Evolutionary conservation across 2,113 vertebrate genomes (phyloP), one percentile per base, ranked within the genome.

Genomic region (Tichodroma muraria): DNA sequence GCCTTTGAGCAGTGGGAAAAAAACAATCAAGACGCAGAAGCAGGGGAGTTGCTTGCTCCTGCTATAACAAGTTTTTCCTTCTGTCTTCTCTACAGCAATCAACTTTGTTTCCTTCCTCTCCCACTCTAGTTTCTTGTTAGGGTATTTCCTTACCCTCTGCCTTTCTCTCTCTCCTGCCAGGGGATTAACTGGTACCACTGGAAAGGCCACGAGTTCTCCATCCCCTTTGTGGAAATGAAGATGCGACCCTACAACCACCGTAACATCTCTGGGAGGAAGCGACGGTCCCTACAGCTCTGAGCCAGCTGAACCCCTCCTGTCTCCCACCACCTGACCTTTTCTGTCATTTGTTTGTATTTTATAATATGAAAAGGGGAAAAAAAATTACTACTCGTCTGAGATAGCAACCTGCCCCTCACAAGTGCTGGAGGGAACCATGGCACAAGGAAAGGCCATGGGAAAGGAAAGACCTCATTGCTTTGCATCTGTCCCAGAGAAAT

Each of bases 141-240:
- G 9, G 6, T 28, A 45, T 91, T 84, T 88, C 44, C 80, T 94
- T 45, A 90, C 57, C 24, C 54, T 84, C 38, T 89, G 38, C 40
- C 60, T 91, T 84, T 88, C 7, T 96, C 72, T 97, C 50, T 94
- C 47, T 97, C 82, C 70, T 89, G 19, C 79, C 50, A 99, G 99
- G 99, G 99, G 8, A 99, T 99, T 96, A 99, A 99, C 98, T 99
- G 99, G 99, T 99, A 99, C 96, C 99, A 99, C 19, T 99, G 99
- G 99, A 99, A 99, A 98, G 99, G 99, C 88, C 99, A 99, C 0
- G 99, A 99, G 96, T 99, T 99, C 97, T 99, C 99, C 87, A 99
- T 99, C 78, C 99, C 99, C 28, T 99, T 99, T 8, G 99, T 99
- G 97, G 99, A 99, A 98, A 99, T 99, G 99, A 99, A 99, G 98